Evolutionary conservation across 1,140 invertebrate species (phyloP).

Genomic region (Euura saliciscinereae): DNA sequence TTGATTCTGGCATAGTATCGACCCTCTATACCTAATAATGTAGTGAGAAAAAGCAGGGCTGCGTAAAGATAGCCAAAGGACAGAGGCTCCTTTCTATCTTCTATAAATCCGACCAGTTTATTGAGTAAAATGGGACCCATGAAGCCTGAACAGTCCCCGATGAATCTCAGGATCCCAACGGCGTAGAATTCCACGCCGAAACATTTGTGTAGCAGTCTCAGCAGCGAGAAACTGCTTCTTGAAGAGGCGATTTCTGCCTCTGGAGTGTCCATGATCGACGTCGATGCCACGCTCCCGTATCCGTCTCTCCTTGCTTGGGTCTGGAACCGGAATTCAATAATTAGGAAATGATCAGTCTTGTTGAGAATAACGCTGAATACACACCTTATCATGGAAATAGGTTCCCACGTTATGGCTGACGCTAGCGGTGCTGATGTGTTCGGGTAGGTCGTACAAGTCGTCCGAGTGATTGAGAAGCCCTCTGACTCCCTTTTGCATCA

Average conservation of each 20-base stretch:
- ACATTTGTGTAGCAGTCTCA: conserved; percentile 77
- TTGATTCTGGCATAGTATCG: too few relatives aligned
- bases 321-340: conserved; percentile 13
- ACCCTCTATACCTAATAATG: conserved; percentile 65
- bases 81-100: conserved; percentile 71
- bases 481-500: conserved; percentile 82
- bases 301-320: conserved; percentile 17
- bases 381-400: conserved; percentile 39
- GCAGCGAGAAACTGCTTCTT: conserved; percentile 65
- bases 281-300: conserved; percentile 22
- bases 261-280: conserved; percentile 24
- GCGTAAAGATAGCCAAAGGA: conserved; percentile 83
- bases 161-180: conserved; percentile 86
- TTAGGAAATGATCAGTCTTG: too few relatives aligned
- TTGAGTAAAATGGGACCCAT: conserved; percentile 88
- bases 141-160: conserved; percentile 84
- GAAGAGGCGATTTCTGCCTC: conserved; percentile 33
- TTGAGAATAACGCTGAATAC: conserved; percentile 48
- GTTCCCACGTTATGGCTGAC: conserved; percentile 66
- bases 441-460: conserved; percentile 87
- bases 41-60: conserved; percentile 68
- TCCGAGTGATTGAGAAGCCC: conserved; percentile 75
- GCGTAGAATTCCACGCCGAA: conserved; percentile 90
- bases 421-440: conserved; percentile 66
- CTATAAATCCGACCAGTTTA: conserved; percentile 80